A percentile compares a stretch with the other conserved stretches of the same genome.
phyloP scores from a whole-genome alignment of 2,888 invertebrate genomes.

The Rhagonycha fulva region DNA sequence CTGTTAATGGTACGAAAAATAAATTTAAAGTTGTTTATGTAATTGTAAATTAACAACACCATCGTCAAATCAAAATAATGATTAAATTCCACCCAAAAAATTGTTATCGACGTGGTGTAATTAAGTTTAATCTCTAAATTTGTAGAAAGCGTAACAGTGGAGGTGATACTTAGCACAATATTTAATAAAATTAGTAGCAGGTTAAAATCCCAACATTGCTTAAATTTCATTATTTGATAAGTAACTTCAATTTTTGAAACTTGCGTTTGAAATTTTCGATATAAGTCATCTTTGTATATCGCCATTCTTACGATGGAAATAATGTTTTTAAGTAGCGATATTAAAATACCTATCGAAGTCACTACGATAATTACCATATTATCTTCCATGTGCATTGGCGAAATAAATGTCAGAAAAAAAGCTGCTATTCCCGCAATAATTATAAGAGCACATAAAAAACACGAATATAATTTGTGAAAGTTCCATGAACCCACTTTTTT shows the following conservation, averaged over 20 bases:
- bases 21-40: not conserved
- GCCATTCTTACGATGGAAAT: no score
- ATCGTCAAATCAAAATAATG: not conserved
- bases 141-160: not conserved
- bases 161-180: not conserved
- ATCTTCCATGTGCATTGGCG: no score
- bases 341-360: no score
- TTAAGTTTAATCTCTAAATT: rapidly evolving
- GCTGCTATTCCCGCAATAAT: no score
- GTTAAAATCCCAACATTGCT: not conserved
- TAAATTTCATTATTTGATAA: not conserved
- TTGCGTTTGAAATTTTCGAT: not conserved
- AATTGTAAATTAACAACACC: not conserved
- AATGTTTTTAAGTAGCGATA: no score
- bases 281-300: no score
- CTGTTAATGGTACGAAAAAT: not conserved
- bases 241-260: not conserved
- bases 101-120: not conserved
- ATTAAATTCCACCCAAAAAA: not conserved
- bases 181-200: rapidly evolving
- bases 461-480: not conserved
- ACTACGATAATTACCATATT: no score
- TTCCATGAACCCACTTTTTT: not conserved
- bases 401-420: no score
- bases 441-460: not conserved